Percentiles rank a stretch among this genome's conserved stretches.
These are phyloP conservation scores for Formicarius rufipectus DNA, from an alignment of 2,113 vertebrate genomes.

Conservation along the genomic window DNA sequence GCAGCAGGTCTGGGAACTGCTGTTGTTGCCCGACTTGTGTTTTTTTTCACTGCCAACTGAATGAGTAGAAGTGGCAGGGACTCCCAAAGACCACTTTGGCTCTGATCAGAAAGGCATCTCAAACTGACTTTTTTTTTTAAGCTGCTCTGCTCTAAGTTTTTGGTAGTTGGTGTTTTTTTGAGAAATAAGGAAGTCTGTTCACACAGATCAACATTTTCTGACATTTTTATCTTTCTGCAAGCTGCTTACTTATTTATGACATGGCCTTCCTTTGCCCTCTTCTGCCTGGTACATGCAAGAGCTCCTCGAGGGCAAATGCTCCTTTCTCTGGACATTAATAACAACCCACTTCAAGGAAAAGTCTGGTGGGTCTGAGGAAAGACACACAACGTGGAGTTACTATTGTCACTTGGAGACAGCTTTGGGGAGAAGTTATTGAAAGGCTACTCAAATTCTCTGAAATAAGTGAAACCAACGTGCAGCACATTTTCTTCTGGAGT, in stretches of 20 bases:
- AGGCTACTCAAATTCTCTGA: not conserved
- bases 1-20: not conserved
- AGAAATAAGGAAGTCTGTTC: not conserved
- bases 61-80: not conserved
- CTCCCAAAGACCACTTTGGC: not conserved
- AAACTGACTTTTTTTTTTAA: not conserved
- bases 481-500: not conserved
- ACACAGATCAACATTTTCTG: not conserved
- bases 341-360: not conserved
- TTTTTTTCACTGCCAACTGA: not conserved
- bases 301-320: not conserved
- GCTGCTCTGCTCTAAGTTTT: not conserved
- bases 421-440: not conserved
- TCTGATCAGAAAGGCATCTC: not conserved
- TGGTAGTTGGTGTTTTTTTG: not conserved
- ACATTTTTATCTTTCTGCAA: not conserved
- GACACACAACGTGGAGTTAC: fast-evolving
- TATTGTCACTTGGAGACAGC: not conserved
- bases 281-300: not conserved
- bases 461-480: not conserved
- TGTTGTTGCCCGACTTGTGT: not conserved
- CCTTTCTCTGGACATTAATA: not conserved
- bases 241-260: not conserved
- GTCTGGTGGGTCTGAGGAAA: not conserved
- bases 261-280: not conserved